Conservation (phyloP, 1,140 invertebrate genomes). For the Homalodisca vitripennis region DNA sequence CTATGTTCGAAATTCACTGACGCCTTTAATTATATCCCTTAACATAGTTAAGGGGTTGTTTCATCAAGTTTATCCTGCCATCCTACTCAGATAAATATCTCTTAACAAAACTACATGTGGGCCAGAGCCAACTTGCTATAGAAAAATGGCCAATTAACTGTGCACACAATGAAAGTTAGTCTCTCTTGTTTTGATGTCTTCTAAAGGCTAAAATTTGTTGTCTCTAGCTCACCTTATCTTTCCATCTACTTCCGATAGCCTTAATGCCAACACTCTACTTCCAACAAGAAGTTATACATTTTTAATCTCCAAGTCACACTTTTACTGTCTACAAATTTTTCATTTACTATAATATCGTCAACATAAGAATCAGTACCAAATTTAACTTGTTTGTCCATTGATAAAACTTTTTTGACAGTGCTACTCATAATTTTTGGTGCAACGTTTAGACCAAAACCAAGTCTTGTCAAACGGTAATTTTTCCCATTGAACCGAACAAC, state of each 20-base stretch:
- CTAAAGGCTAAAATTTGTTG: constrained; percentile 15
- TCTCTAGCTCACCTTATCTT: constrained; percentile 12
- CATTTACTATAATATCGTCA: background rate
- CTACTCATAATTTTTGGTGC: constrained; percentile 17
- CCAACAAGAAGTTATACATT: constrained; percentile 3
- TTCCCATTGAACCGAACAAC: constrained; percentile 22
- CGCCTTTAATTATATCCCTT: constrained; percentile 3
- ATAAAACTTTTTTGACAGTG: constrained; percentile 3
- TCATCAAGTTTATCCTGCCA: constrained; percentile 3
- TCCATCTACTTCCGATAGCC: background rate
- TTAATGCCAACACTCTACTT: background rate
- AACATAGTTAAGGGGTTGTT: background rate
- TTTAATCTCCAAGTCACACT: background rate
- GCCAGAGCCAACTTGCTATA: constrained; percentile 11
- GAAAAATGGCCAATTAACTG: constrained; percentile 22
- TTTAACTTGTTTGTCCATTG: background rate
- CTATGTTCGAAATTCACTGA: background rate
- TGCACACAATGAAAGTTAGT: constrained; percentile 17
- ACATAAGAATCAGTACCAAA: background rate
- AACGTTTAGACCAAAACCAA: constrained; percentile 23
- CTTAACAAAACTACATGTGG: constrained; percentile 24
- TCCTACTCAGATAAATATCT: background rate
- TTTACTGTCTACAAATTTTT: background rate
- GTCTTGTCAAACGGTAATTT: constrained; percentile 8
- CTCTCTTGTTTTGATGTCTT: background rate